Percentiles rank a stretch among this genome's conserved stretches.
Evolutionary conservation across 35 echinoderm and acorn worm genomes (phyloP).

Genomic region (Lytechinus variegatus): DNA sequence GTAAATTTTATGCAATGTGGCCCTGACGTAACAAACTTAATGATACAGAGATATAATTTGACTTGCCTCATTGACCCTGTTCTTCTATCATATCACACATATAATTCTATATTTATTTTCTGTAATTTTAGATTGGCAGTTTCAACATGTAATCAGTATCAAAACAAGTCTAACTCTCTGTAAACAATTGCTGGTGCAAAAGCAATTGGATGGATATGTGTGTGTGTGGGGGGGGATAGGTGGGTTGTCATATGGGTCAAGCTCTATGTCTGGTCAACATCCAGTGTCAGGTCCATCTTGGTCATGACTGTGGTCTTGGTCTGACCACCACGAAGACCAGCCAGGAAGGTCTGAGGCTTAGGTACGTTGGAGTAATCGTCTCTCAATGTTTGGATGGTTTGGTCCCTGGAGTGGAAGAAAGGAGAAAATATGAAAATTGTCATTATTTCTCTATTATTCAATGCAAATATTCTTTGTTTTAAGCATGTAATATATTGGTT

Average conservation of each 20-base stretch:
- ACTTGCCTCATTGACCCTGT: too few species aligned
- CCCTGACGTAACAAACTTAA: too few species aligned
- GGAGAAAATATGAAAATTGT: constrained; percentile 43
- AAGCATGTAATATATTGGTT: too few species aligned
- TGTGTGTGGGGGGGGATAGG: too few species aligned
- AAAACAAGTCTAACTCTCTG: neutral
- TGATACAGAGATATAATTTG: too few species aligned
- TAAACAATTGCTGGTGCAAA: neutral
- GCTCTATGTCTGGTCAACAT: constrained; percentile 96
- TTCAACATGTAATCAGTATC: neutral
- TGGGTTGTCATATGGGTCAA: neutral
- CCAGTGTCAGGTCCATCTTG: constrained; percentile 94
- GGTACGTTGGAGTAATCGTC: constrained; percentile 84
- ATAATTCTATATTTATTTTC: too few species aligned
- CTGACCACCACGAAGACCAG: constrained; percentile 88
- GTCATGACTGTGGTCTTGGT: constrained; percentile 97
- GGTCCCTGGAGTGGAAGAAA: constrained; percentile 74
- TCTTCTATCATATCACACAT: too few species aligned
- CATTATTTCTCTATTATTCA: too few species aligned
- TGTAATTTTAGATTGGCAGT: neutral
- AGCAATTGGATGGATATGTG: neutral
- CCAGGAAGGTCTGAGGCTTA: constrained; percentile 90
- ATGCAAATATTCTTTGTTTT: too few species aligned
- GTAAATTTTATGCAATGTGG: too few species aligned
- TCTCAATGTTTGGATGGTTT: constrained; percentile 73